A percentile compares a stretch with the other conserved stretches of the same genome.
Conservation (phyloP, 1,140 invertebrate genomes). For the Dreissena rostriformis region DNA sequence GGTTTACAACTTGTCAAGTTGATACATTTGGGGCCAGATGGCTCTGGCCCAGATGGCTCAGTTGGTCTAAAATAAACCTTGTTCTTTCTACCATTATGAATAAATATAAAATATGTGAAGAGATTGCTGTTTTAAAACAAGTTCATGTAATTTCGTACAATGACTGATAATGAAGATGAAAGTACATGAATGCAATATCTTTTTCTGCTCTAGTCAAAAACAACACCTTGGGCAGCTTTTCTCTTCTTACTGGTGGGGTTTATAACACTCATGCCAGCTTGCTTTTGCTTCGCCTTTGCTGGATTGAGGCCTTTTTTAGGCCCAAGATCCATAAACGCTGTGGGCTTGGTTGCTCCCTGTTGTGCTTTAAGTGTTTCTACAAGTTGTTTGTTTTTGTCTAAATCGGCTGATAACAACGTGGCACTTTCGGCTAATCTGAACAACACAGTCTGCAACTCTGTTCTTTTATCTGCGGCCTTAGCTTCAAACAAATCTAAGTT, state of each 20-base stretch:
- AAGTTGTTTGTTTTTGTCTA: constrained; percentile 67
- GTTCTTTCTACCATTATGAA: too few relatives aligned
- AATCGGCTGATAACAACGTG: constrained; percentile 62
- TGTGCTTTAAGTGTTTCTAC: constrained; percentile 69
- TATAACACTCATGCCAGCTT: constrained; percentile 77
- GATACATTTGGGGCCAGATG: too few relatives aligned
- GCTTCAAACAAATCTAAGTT: constrained; percentile 73
- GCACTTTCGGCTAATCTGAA: constrained; percentile 70
- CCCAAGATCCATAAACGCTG: constrained; percentile 67
- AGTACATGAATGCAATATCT: too few relatives aligned
- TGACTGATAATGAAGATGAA: too few relatives aligned
- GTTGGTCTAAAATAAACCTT: too few relatives aligned
- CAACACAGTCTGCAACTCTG: constrained; percentile 71
- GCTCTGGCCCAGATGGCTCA: too few relatives aligned
- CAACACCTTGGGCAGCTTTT: constrained; percentile 75
- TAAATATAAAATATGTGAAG: too few relatives aligned
- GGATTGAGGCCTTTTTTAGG: constrained; percentile 65
- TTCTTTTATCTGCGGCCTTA: constrained; percentile 74
- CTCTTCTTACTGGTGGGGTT: constrained; percentile 76
- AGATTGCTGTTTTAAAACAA: too few relatives aligned
- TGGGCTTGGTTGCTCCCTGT: constrained; percentile 40
- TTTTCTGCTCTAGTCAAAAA: constrained; percentile 65
- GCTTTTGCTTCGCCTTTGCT: constrained; percentile 70
- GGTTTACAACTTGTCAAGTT: too few relatives aligned
- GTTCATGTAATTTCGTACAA: too few relatives aligned